These are phyloP conservation scores for Chrysolina oricalcia DNA, from an alignment of 2,888 invertebrate species.

Conservation along the genomic window DNA sequence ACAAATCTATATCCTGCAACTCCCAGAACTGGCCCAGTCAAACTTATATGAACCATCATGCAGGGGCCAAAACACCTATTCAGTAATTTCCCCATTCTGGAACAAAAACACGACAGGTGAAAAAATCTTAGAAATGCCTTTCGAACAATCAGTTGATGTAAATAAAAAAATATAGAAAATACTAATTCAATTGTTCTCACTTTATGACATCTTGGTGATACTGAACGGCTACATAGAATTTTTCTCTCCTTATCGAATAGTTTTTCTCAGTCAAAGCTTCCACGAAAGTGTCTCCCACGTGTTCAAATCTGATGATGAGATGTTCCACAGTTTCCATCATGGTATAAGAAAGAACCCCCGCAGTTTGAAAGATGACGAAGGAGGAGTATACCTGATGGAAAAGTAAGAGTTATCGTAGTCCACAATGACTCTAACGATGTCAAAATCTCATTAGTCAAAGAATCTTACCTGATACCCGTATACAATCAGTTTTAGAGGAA, in stretches of 20 bases:
- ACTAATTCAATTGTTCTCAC: conserved; percentile 32
- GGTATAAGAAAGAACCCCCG: conserved; percentile 46
- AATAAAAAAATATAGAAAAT: not conserved
- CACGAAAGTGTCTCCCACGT: conserved; percentile 45
- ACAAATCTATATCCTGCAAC: conserved; percentile 43
- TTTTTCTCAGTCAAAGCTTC: conserved; percentile 41
- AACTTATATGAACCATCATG: conserved; percentile 48
- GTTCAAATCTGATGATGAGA: conserved; percentile 49
- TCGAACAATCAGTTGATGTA: not conserved
- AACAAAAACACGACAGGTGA: conserved; percentile 25
- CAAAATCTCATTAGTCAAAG: not conserved
- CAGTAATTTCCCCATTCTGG: conserved; percentile 41
- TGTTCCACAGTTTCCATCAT: conserved; percentile 51
- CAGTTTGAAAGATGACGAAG: conserved; percentile 40
- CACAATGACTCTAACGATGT: not conserved
- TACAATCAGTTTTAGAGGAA: conserved; percentile 43
- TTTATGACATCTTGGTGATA: conserved; percentile 50
- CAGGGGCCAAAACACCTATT: conserved; percentile 45
- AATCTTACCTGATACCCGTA: conserved; percentile 42
- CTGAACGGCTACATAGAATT: conserved; percentile 40
- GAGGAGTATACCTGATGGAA: conserved; percentile 33
- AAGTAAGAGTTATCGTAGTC: not conserved
- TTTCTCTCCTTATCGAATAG: conserved; percentile 16
- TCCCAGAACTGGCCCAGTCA: conserved; percentile 47
- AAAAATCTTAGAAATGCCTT: not conserved